A percentile compares a stretch with the other conserved stretches of the same genome.
Evolutionary conservation across 2,113 vertebrate species (phyloP).

Genomic region (Hemiscyllium ocellatum): DNA sequence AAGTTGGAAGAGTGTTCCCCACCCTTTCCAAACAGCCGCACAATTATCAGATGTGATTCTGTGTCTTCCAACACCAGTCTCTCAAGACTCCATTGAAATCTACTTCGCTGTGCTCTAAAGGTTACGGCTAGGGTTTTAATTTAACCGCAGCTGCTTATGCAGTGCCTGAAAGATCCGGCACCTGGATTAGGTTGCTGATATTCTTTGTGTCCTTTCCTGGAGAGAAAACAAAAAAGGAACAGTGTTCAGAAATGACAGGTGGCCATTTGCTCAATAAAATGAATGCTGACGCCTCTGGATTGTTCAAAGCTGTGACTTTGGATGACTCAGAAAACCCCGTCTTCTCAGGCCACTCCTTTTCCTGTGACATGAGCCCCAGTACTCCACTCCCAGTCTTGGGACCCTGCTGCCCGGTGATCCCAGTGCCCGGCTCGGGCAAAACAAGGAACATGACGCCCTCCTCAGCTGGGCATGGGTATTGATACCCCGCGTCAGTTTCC

Average conservation of each 20-base stretch:
- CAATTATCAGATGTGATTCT: not conserved
- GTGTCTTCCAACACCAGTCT: not conserved
- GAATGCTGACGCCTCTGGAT: not conserved
- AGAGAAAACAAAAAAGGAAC: not conserved
- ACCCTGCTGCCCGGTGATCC: too few species aligned
- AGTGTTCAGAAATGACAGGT: not conserved
- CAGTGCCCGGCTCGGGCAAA: not conserved
- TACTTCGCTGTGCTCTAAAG: not conserved
- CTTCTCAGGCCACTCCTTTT: not conserved
- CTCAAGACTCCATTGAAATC: not conserved
- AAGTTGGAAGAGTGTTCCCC: not conserved
- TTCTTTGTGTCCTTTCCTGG: not conserved
- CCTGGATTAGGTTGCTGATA: not conserved
- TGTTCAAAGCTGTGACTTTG: slow-evolving; percentile 8
- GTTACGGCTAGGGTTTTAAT: slow-evolving; percentile 2
- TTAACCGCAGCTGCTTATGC: not conserved
- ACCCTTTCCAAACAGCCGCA: not conserved
- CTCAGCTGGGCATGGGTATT: too few species aligned
- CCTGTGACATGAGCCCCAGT: too few species aligned
- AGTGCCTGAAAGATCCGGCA: not conserved
- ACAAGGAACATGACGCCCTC: not conserved
- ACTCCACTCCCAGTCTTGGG: too few species aligned
- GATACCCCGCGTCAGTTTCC: too few species aligned
- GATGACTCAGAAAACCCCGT: not conserved
- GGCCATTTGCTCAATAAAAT: not conserved